Percentiles rank a stretch among this genome's conserved stretches.
phyloP scores from a whole-genome alignment of 2,113 vertebrate genomes.

The Tyto alba region DNA sequence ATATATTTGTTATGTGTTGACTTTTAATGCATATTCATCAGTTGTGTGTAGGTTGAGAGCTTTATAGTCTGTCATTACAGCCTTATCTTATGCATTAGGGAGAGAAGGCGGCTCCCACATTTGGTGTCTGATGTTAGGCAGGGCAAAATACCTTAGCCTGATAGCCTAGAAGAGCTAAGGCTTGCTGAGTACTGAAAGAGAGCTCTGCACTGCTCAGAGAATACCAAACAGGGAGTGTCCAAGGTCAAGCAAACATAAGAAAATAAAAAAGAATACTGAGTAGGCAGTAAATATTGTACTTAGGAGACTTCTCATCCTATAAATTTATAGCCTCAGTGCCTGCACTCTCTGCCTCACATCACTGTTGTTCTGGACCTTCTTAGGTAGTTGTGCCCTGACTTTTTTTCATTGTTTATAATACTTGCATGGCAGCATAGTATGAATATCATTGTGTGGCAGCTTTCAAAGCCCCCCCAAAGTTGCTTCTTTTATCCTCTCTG shows the following conservation, averaged over 20 bases:
- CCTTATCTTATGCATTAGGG: neutral
- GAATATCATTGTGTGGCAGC: neutral
- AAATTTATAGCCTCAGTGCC: neutral
- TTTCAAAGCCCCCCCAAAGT: neutral
- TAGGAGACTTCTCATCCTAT: conserved; percentile 3
- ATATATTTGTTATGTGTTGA: neutral
- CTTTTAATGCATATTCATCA: conserved; percentile 35
- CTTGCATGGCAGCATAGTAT: neutral
- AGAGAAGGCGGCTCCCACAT: neutral
- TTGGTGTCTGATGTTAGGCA: neutral
- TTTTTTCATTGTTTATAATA: neutral
- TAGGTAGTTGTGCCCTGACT: neutral
- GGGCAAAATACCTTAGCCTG: neutral
- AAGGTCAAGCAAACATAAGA: conserved; percentile 31
- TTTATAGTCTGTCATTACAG: neutral
- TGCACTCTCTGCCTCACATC: neutral
- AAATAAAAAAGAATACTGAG: conserved; percentile 40
- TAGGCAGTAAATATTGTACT: conserved; percentile 42
- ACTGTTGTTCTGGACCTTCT: neutral
- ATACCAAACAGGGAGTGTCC: conserved; percentile 5
- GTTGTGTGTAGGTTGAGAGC: neutral
- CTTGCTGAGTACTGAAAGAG: neutral
- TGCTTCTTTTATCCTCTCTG: neutral
- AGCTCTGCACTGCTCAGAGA: neutral
- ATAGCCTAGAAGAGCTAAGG: neutral